phyloP scores from a whole-genome alignment of 2,888 invertebrate genomes.

The Drosophila imparisetae region DNA sequence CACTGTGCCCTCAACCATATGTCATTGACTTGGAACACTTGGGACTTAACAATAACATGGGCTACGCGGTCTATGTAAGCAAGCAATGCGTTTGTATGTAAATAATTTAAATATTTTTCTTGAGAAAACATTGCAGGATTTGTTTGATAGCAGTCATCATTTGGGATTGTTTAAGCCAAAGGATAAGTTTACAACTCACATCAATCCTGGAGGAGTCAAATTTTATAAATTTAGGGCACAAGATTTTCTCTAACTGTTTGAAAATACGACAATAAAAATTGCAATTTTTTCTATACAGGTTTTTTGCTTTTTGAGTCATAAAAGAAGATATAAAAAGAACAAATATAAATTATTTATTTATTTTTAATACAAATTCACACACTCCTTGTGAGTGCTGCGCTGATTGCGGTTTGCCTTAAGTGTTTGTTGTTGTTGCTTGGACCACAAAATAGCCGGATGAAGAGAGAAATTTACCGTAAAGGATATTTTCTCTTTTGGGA shows the following conservation, averaged over 20 bases:
- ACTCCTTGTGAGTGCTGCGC: background rate
- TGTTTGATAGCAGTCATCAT: conserved; percentile 51
- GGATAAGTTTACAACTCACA: conserved; percentile 59
- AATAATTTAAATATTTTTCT: background rate
- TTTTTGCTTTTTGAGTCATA: background rate
- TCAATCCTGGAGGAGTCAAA: conserved; percentile 74
- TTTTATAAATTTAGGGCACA: conserved; percentile 70
- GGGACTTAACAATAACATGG: conserved; percentile 78
- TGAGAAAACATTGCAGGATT: conserved; percentile 49
- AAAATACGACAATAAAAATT: background rate
- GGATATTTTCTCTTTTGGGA: conserved; percentile 53
- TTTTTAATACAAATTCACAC: background rate
- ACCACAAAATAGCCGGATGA: background rate
- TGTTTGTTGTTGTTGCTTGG: background rate
- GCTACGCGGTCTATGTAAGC: conserved; percentile 79
- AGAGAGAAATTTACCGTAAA: background rate
- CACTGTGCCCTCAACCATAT: conserved; percentile 80
- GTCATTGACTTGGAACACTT: conserved; percentile 79
- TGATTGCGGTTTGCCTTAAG: background rate
- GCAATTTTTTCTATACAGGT: background rate
- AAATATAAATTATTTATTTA: background rate
- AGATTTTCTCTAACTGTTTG: conserved; percentile 22
- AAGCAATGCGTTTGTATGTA: background rate
- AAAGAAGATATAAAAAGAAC: background rate
- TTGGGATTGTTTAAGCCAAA: conserved; percentile 36